Percentiles rank a stretch among this genome's conserved stretches.
Evolutionary conservation across 2,888 invertebrate genomes (phyloP).

Genomic region (Macrophya alboannulata): DNA sequence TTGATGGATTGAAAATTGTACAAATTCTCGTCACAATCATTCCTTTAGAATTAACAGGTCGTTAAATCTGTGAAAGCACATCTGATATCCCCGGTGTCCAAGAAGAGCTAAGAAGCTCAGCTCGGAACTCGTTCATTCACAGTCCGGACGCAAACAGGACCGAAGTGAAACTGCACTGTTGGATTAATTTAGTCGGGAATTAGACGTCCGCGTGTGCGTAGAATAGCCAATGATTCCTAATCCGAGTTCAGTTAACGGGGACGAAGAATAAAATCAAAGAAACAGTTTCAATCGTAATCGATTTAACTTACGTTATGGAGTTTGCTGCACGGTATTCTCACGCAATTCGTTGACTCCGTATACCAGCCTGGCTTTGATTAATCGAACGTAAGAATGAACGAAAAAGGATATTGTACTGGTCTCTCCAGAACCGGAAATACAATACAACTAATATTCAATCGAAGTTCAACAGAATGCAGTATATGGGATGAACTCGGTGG

Average conservation of each 20-base stretch:
- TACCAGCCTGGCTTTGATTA: background rate
- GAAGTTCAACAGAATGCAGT: conserved; percentile 48
- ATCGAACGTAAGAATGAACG: background rate
- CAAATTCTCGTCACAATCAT: conserved; percentile 37
- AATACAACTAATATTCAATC: conserved; percentile 66
- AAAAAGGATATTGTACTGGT: background rate
- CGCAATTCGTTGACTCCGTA: background rate
- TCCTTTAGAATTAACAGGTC: conserved; percentile 53
- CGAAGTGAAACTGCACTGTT: conserved; percentile 57
- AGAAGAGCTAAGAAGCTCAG: conserved; percentile 14
- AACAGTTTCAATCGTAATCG: background rate
- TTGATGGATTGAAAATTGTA: background rate
- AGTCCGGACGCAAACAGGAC: conserved; percentile 52
- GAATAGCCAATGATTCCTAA: conserved; percentile 46
- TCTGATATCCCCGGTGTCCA: conserved; percentile 23
- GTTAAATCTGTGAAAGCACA: conserved; percentile 55
- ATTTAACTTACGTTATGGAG: conserved; percentile 2
- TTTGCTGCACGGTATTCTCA: background rate
- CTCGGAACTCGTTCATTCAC: conserved; percentile 54
- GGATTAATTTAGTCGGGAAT: conserved; percentile 56
- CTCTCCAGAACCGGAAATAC: conserved; percentile 57
- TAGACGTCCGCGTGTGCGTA: conserved; percentile 33
- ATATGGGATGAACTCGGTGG: background rate
- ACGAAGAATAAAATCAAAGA: conserved; percentile 12
- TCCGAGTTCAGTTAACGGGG: background rate